phyloP scores from a whole-genome alignment of 53 echinoderm and acorn worm genomes.

The Echinometra lucunter region DNA sequence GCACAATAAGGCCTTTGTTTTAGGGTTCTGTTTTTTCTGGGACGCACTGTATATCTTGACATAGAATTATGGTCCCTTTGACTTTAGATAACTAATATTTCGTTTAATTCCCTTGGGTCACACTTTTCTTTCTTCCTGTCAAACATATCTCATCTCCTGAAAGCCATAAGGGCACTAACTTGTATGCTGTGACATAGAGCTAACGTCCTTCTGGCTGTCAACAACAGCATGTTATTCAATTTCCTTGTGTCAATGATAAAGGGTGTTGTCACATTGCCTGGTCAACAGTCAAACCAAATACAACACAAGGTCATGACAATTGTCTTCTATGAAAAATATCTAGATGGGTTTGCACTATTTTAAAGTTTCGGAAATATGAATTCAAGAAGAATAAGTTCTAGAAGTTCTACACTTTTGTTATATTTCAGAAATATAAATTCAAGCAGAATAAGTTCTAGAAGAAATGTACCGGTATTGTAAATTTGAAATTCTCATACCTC shows the following conservation, averaged over 20 bases:
- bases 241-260: slow-evolving; percentile 3
- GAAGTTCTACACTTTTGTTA: not conserved
- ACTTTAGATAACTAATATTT: no score
- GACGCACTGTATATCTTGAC: no score
- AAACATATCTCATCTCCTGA: no score
- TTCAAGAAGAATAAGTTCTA: not conserved
- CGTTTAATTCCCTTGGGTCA: no score
- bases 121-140: no score
- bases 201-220: no score
- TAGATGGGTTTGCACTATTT: not conserved
- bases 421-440: not conserved
- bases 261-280: slow-evolving; percentile 29
- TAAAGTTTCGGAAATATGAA: not conserved
- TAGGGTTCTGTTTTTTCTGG: no score
- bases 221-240: not conserved
- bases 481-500: not conserved
- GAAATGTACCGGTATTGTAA: no score
- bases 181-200: no score
- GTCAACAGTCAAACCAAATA: slow-evolving; percentile 22
- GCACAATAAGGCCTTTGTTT: no score
- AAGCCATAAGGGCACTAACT: no score
- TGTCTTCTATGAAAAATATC: not conserved
- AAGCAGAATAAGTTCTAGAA: not conserved
- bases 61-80: no score
- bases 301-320: not conserved